Base-by-base conservation (phyloP, 2,113 vertebrate species). In the Oreochromis tanganicae region DNA sequence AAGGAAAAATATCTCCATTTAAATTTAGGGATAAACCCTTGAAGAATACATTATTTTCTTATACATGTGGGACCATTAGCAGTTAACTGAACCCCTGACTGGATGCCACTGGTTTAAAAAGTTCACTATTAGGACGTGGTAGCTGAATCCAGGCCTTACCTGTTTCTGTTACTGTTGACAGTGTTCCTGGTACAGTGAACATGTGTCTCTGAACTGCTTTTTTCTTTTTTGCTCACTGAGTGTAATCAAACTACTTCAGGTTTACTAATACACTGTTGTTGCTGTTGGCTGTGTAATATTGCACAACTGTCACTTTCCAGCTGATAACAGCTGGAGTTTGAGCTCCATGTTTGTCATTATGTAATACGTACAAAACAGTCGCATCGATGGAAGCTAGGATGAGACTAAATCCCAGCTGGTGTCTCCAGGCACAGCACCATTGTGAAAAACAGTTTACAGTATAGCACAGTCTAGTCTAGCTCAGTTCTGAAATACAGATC, bases 121-220 rank as follows among this genome's bases (percentile, higher is more conserved):
- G 43, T 29, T 29, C 27, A 1, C 68, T 43, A 11, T 50, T 0
- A 75, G 68, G 43, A 75, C 1, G 9, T 1, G 8, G 41, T 46
- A 0, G 24, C 38, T 73, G 27, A 0, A 73, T 0, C 0, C 63
- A 41, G 38, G n/a, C n/a, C 38, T 43, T 27, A 13, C 4, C 11
- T 55, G 6, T 24, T 24, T 7, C 10, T 24, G n/a, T 24, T 24
- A 13, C 6, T 11, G n/a, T 3, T 55, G 21, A 56, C 66, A 9
- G 29, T 16, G 6, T 32, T 59, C 34, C 61, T 16, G 29, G 16
- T 17, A 19, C 9, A 63, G 21, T 46, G 68, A 43, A 3, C 21
- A 43, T 10, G 9, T 75, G 43, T 19, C 9, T 48, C 13, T 48
- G 68, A 59, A 27, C 21, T 10, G 38, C 7, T 24, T 73, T 1